Base-by-base conservation (phyloP, 2,113 vertebrate genomes). In the Rhadina sibilatrix region DNA sequence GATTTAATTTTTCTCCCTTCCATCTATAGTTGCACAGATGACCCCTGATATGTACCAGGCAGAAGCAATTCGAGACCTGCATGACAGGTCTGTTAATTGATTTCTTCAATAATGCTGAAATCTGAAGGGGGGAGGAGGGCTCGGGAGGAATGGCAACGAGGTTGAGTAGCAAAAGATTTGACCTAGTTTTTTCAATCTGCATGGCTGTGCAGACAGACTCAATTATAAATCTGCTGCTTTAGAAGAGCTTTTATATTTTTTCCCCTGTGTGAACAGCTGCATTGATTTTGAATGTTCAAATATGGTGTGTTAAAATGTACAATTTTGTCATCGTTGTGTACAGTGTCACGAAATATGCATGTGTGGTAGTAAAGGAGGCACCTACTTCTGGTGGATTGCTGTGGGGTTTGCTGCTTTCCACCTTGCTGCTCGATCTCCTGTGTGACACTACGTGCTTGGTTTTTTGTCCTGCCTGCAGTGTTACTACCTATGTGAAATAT, bases 151-250 rank as follows among this genome's bases (percentile, higher is more conserved):
- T 52, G 57, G 37, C 72, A 80, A 65, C 17, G 53, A 93, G 64
- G 83, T 27, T 91, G 87, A 74, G 77, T 69, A 90, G 83, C 60
- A 71, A 52, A 94, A 92, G 68, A 82, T 94, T 90, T 95, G 96
- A 96, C 96, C 93, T 95, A 89, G 12, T 89, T 97, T 89, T 96
- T 93, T 88, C 92, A 76, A 12, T 94, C 83, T 75, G 60, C 23
- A 18, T 56, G 80, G 83, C 76, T 90, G 77, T 92, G 88, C 77
- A 90, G 93, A 52, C 63, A 80, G 85, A 80, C 74, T 81, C 88
- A 31, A 33, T 92, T 94, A 89, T 72, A 84, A 92, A 93, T 89
- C 80, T 89, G 69, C 25, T 46, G 87, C 40, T 92, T 71, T 61
- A 56, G 69, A 75, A 87, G 42, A 52, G 52, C 35, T 40, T 75